phyloP scores from a whole-genome alignment of 2,113 vertebrate species.

The Copsychus sechellarum region DNA sequence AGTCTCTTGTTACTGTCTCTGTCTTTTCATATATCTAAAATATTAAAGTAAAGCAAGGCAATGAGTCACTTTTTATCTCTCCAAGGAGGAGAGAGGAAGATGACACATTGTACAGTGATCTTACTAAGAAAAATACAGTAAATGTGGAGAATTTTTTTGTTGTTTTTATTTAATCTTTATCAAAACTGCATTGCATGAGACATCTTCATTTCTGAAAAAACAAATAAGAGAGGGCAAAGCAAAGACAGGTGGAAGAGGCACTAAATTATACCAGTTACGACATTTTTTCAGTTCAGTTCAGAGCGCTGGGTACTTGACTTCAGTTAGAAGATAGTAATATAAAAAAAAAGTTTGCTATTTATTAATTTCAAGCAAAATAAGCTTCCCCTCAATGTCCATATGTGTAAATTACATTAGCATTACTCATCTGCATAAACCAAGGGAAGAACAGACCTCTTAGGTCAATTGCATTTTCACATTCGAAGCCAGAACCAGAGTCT shows the following conservation, averaged over 20 bases:
- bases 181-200: neutral
- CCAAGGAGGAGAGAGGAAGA: slow-evolving; percentile 47
- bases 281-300: neutral
- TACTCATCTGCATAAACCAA: neutral
- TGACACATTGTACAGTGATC: slow-evolving; percentile 47
- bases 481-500: neutral
- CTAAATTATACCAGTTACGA: neutral
- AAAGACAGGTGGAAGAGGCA: neutral
- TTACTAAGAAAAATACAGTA: slow-evolving; percentile 11
- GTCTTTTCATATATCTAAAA: slow-evolving; percentile 43
- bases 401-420: neutral
- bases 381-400: neutral
- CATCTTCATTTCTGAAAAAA: neutral
- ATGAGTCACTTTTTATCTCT: slow-evolving; percentile 59
- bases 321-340: neutral
- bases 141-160: neutral
- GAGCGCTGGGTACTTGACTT: neutral
- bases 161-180: slow-evolving; percentile 54
- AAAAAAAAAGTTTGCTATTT: neutral
- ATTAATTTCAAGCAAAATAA: slow-evolving; percentile 20
- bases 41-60: slow-evolving; percentile 50
- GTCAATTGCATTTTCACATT: neutral
- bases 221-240: neutral
- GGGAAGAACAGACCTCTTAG: neutral
- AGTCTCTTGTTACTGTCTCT: slow-evolving; percentile 30